Conservation (phyloP, 2,888 invertebrate genomes). For the Metellina segmentata region DNA sequence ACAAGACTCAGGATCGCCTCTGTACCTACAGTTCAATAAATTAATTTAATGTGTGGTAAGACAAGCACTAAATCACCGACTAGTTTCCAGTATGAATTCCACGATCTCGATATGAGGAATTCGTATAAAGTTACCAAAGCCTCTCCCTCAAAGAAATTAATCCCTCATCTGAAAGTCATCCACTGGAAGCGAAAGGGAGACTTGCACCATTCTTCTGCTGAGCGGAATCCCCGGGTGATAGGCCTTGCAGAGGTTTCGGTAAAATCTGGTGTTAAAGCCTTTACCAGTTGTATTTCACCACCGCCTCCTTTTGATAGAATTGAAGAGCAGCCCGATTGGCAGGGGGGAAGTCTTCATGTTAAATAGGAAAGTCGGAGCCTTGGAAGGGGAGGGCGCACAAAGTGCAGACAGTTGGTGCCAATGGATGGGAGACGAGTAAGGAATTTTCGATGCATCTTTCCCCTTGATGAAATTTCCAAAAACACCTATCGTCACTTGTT, state of each 20-base stretch:
- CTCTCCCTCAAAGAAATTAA: too few species aligned
- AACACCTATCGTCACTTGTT: too few species aligned
- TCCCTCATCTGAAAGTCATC: neutral
- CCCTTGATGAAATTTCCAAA: too few species aligned
- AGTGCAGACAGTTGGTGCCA: neutral
- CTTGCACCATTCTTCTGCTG: constrained; percentile 3
- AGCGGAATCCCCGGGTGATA: neutral
- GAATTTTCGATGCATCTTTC: too few species aligned
- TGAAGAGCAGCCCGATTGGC: constrained; percentile 13
- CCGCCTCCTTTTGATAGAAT: constrained; percentile 46
- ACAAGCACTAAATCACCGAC: too few species aligned
- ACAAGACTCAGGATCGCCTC: too few species aligned
- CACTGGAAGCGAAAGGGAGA: neutral
- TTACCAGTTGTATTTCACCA: constrained; percentile 2
- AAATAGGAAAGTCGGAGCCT: constrained; percentile 32
- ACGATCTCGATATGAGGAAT: too few species aligned
- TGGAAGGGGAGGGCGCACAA: constrained; percentile 5
- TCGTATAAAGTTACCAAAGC: too few species aligned
- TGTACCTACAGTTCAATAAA: too few species aligned
- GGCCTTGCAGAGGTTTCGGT: constrained; percentile 31
- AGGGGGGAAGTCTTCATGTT: constrained; percentile 20
- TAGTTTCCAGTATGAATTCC: too few species aligned
- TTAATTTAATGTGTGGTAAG: too few species aligned
- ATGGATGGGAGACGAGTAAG: too few species aligned
- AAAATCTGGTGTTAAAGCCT: constrained; percentile 55